Evolutionary conservation across 1,140 invertebrate genomes (phyloP).

Genomic region (Cardiocondyla obscurior): DNA sequence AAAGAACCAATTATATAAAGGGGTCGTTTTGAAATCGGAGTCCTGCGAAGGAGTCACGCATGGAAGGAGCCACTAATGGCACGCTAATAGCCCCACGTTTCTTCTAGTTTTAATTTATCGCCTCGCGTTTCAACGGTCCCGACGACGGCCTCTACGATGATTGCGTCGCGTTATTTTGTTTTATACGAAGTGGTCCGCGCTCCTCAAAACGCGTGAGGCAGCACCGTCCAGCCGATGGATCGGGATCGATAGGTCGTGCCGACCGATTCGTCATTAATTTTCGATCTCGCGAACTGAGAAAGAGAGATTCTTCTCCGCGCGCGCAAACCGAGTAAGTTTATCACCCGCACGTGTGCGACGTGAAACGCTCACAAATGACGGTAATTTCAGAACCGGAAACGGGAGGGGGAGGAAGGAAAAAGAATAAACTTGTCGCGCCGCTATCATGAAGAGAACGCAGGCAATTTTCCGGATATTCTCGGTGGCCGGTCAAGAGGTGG

Average conservation of each 20-base stretch:
- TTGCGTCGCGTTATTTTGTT: slow-evolving; percentile 67
- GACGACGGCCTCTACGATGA: slow-evolving; percentile 66
- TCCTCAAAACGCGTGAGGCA: slow-evolving; percentile 75
- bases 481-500: not conserved
- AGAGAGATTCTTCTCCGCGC: slow-evolving; percentile 56
- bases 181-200: slow-evolving; percentile 65
- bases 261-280: slow-evolving; percentile 73
- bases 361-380: slow-evolving; percentile 11
- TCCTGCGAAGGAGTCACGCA: slow-evolving; percentile 75
- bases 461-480: slow-evolving; percentile 17
- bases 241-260: slow-evolving; percentile 59
- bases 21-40: slow-evolving; percentile 69
- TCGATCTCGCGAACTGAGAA: slow-evolving; percentile 57
- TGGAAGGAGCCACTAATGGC: slow-evolving; percentile 78
- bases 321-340: slow-evolving; percentile 63
- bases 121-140: slow-evolving; percentile 57
- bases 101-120: slow-evolving; percentile 82
- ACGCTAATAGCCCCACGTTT: slow-evolving; percentile 79
- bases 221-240: slow-evolving; percentile 53
- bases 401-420: too few species aligned
- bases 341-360: slow-evolving; percentile 45
- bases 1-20: too few species aligned
- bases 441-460: too few species aligned
- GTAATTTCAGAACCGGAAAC: too few species aligned
- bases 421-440: too few species aligned